phyloP scores from a whole-genome alignment of 2,113 vertebrate genomes.

The Excalfactoria chinensis region DNA sequence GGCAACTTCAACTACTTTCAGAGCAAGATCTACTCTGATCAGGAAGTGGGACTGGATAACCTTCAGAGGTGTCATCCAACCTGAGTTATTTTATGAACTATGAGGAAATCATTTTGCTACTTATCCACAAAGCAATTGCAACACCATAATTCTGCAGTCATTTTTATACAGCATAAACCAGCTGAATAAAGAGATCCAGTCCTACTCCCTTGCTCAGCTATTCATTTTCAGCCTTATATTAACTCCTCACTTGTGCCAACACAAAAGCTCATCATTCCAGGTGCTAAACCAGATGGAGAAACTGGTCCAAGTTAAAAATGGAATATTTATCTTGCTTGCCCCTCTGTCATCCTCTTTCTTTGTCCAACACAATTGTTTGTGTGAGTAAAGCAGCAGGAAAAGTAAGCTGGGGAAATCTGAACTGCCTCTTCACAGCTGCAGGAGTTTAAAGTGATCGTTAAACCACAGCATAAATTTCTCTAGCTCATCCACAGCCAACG shows the following conservation, averaged over 20 bases:
- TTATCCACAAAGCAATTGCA: constrained; percentile 7
- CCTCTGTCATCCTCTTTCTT: not conserved
- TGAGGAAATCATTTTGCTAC: not conserved
- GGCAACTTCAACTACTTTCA: not conserved
- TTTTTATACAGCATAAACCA: not conserved
- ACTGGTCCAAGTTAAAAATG: constrained; percentile 15
- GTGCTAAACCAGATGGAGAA: constrained; percentile 26
- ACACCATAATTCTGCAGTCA: not conserved
- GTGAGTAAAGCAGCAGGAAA: constrained; percentile 1
- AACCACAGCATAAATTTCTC: constrained; percentile 35
- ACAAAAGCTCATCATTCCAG: constrained; percentile 27
- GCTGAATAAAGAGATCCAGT: constrained; percentile 20
- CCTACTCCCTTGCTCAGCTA: not conserved
- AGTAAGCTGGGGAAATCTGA: constrained; percentile 10
- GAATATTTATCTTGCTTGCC: constrained; percentile 23
- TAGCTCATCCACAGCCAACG: constrained; percentile 25
- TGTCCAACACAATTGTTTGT: constrained; percentile 15
- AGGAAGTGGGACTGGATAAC: not conserved
- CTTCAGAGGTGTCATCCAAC: not conserved
- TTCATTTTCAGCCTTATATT: not conserved
- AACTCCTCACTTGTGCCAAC: not conserved
- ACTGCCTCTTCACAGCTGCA: constrained; percentile 34
- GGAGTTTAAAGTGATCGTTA: constrained; percentile 39
- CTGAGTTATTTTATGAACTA: not conserved
- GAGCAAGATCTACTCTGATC: not conserved